Evolutionary conservation across 1,140 invertebrate species (phyloP).

Genomic region (Caligus rogercresseyi): DNA sequence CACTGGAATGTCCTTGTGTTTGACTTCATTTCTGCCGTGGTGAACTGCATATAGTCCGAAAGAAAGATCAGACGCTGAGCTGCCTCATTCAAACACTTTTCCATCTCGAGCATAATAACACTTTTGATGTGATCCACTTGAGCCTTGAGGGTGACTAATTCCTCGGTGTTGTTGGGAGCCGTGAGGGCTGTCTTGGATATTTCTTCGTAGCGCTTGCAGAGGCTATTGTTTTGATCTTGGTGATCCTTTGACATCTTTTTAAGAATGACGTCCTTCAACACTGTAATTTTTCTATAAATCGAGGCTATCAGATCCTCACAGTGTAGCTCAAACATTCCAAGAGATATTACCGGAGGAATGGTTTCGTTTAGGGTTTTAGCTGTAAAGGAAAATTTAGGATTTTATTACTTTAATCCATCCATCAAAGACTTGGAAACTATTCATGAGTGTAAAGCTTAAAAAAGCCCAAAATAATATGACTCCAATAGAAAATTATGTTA

Average conservation of each 20-base stretch:
- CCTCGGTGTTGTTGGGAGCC: slow-evolving; percentile 56
- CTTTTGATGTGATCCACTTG: slow-evolving; percentile 56
- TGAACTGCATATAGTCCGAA: slow-evolving; percentile 54
- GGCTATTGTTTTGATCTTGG: slow-evolving; percentile 32
- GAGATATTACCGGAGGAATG: slow-evolving; percentile 45
- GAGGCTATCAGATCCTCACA: slow-evolving; percentile 55
- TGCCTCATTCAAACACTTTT: slow-evolving; percentile 32
- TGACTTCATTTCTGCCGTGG: slow-evolving; percentile 60
- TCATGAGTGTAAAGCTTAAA: no score
- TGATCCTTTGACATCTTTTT: slow-evolving; percentile 17
- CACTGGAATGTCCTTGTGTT: slow-evolving; percentile 71
- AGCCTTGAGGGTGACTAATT: slow-evolving; percentile 57
- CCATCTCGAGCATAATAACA: slow-evolving; percentile 48
- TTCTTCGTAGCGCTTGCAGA: slow-evolving; percentile 61
- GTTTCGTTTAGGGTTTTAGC: slow-evolving; percentile 42
- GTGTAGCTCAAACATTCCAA: slow-evolving; percentile 70
- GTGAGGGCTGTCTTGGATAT: slow-evolving; percentile 58
- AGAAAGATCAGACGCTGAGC: slow-evolving; percentile 37
- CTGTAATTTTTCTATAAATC: slow-evolving; percentile 45
- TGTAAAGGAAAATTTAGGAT: slow-evolving; percentile 45
- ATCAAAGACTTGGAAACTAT: no score
- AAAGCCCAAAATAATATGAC: no score
- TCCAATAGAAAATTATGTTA: no score
- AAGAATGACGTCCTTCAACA: slow-evolving; percentile 33
- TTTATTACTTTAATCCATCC: slow-evolving; percentile 30